These are phyloP conservation scores for Pomacea canaliculata DNA, from an alignment of 2,888 invertebrate species.

Conservation along the genomic window DNA sequence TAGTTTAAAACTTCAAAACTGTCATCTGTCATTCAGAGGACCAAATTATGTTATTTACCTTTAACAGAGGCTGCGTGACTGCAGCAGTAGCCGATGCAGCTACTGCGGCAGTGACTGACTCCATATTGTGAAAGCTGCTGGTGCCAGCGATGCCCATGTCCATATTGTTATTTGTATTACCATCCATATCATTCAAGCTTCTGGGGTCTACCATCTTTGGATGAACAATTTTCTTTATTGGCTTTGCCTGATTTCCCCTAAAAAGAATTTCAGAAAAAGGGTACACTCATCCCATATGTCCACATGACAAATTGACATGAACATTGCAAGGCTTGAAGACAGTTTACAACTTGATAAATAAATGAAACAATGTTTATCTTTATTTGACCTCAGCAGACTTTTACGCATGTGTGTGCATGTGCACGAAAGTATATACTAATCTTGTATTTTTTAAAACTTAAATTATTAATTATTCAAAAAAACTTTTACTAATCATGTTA, in stretches of 20 bases:
- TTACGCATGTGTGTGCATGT: too few relatives aligned
- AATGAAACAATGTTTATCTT: too few relatives aligned
- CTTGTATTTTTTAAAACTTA: too few relatives aligned
- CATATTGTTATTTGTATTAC: constrained; percentile 22
- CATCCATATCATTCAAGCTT: neutral
- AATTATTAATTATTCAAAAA: too few relatives aligned
- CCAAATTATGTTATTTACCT: constrained; percentile 40
- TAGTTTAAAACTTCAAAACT: too few relatives aligned
- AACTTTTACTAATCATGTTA: too few relatives aligned
- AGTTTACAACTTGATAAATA: too few relatives aligned
- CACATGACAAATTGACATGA: neutral
- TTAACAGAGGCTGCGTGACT: constrained; percentile 65
- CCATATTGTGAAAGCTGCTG: constrained; percentile 33
- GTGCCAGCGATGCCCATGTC: neutral
- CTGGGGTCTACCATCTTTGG: constrained; percentile 45
- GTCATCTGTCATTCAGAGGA: too few relatives aligned
- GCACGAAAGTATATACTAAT: too few relatives aligned
- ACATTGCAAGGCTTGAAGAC: too few relatives aligned
- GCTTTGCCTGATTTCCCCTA: constrained; percentile 41
- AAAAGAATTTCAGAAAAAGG: neutral
- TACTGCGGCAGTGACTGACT: constrained; percentile 58
- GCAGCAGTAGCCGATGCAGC: constrained; percentile 65
- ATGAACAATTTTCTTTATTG: constrained; percentile 55
- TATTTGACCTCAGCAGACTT: too few relatives aligned
- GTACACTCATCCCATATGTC: neutral